These are phyloP conservation scores for Tyto alba DNA, from an alignment of 2,113 vertebrate genomes.

Conservation along the genomic window DNA sequence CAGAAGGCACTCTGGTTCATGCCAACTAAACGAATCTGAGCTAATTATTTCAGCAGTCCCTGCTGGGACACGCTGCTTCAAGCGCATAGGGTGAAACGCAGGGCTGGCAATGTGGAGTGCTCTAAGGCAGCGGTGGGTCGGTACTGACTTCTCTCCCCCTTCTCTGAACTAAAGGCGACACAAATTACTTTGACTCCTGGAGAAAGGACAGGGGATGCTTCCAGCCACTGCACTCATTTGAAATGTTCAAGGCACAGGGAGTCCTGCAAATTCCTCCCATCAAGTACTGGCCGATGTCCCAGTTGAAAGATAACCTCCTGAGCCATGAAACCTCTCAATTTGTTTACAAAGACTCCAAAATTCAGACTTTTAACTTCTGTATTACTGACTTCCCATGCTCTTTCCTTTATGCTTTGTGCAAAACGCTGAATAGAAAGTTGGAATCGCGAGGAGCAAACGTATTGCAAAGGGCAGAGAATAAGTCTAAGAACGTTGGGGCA, in stretches of 20 bases:
- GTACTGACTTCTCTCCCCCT: not conserved
- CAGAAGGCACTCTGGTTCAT: not conserved
- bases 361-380: not conserved
- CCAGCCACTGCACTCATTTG: not conserved
- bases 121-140: not conserved
- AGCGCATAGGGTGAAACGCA: accelerated
- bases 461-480: not conserved
- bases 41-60: not conserved
- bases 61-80: not conserved
- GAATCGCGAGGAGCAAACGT: not conserved
- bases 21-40: not conserved
- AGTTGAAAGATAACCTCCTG: not conserved
- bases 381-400: not conserved
- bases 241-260: accelerated
- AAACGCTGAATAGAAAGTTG: not conserved
- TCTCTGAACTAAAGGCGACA: not conserved
- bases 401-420: not conserved
- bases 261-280: not conserved
- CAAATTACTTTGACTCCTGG: not conserved
- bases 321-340: not conserved
- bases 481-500: not conserved
- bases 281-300: not conserved
- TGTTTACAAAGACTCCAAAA: not conserved
- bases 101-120: not conserved
- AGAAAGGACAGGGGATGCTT: not conserved